Base-by-base conservation (phyloP, 2,797 vertebrate species). In the Acanthornis magna region DNA sequence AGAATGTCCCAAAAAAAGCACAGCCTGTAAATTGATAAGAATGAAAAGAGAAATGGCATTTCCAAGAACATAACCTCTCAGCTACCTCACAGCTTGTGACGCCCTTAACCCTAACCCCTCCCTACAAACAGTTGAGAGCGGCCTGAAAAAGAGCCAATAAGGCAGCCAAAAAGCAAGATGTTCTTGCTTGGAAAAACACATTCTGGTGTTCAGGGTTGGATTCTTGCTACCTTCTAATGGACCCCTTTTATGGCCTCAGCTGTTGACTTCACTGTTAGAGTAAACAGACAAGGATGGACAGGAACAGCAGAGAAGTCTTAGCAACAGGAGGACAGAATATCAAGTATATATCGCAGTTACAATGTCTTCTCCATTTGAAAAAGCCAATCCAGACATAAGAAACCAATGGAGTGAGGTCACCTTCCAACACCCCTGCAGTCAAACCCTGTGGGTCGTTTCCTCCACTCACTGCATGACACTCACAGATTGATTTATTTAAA, bases 401-500 rank as follows among this genome's bases (percentile, higher is more conserved):
- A 90, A 86, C n/a, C 77, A 74, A 68, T 1, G 29, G 61, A 72
- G 82, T 54, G 78, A 93, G 78, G 81, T 93, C 87, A 89, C 43
- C 77, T 91, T 84, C 72, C 63, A 90, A 30, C 62, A 72, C 23
- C 82, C 79, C 76, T 45, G 74, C 42, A 95, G 85, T 75, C 57
- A 85, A 84, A 94, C 68, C 68, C 87, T 74, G 57, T 48, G 83
- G 85, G 82, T 63, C 1, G 1, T 51, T 94, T 95, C 93, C 93
- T 94, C 83, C 80, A 68, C 29, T 61, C 76, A 21, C 90, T 85
- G 53, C 19, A 0, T 73, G 89, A 89, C 30, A 43, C 45, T 95
- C 82, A 83, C 27, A 67, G 16, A 7, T 23, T 88, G 96, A 96
- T 95, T 96, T 95, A 96, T 95, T 96, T 94, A 91, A 94, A 95